phyloP scores from a whole-genome alignment of 2,113 vertebrate genomes.

The Nestor notabilis region DNA sequence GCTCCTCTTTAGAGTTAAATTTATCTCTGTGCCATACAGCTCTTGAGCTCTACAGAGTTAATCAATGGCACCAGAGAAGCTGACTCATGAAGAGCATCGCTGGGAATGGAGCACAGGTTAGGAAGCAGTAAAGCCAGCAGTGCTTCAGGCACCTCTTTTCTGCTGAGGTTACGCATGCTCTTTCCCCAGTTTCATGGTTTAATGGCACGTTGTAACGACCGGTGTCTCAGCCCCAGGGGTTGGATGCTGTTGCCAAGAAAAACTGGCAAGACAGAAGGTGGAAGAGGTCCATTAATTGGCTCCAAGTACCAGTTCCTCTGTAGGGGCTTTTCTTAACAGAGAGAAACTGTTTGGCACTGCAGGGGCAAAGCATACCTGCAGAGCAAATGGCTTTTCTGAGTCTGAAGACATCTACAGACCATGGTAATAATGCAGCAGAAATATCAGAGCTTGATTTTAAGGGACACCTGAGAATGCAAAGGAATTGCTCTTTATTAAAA shows the following conservation, averaged over 20 bases:
- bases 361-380: constrained; percentile 2
- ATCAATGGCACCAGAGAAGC: neutral
- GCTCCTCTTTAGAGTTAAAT: neutral
- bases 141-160: neutral
- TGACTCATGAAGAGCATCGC: neutral
- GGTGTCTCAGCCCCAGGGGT: neutral
- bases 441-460: constrained; percentile 42
- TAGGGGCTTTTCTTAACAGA: constrained; percentile 28
- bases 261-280: constrained; percentile 34
- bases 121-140: neutral
- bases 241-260: constrained; percentile 23
- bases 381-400: constrained; percentile 24
- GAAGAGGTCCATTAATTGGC: constrained; percentile 21
- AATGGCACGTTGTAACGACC: neutral
- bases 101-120: neutral
- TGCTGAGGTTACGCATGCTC: neutral
- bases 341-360: neutral
- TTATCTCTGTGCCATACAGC: neutral
- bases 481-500: constrained; percentile 62
- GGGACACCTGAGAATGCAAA: constrained; percentile 45
- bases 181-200: neutral
- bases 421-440: neutral
- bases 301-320: constrained; percentile 12
- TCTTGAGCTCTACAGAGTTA: neutral
- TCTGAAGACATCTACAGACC: constrained; percentile 46